A percentile compares a stretch with the other conserved stretches of the same genome.
Evolutionary conservation across 2,888 invertebrate genomes (phyloP).

Genomic region (Pinctada fucata): DNA sequence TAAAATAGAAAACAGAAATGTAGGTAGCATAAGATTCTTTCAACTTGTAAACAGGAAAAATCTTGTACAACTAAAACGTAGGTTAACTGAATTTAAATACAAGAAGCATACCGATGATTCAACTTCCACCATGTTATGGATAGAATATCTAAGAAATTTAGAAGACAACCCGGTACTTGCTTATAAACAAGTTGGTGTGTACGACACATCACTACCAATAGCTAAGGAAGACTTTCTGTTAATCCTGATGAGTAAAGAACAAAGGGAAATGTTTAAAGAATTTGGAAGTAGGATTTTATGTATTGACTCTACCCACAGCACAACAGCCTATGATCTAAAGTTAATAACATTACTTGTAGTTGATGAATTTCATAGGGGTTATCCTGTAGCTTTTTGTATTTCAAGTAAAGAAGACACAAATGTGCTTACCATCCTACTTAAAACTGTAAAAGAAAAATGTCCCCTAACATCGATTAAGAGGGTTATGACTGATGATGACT

Average conservation of each 20-base stretch:
- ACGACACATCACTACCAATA: conserved; percentile 3
- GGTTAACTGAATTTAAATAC: too few relatives aligned
- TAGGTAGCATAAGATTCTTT: conserved; percentile 1
- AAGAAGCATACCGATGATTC: too few relatives aligned
- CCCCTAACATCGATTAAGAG: conserved; percentile 2
- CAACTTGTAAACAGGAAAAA: conserved; percentile 11
- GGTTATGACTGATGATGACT: conserved; percentile 30
- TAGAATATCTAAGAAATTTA: too few relatives aligned
- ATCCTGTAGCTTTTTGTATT: conserved; percentile 29
- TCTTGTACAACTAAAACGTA: too few relatives aligned
- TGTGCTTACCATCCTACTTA: conserved; percentile 10
- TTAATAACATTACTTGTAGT: conserved; percentile 24
- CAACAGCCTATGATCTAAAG: conserved; percentile 23
- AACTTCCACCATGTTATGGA: too few relatives aligned
- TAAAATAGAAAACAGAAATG: neutral
- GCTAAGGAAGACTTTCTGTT: conserved; percentile 18
- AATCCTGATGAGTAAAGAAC: conserved; percentile 5
- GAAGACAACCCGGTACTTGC: too few relatives aligned
- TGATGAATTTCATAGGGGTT: conserved; percentile 25
- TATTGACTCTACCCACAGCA: conserved; percentile 28
- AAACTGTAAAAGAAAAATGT: conserved; percentile 9
- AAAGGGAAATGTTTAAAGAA: conserved; percentile 10
- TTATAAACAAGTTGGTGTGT: neutral
- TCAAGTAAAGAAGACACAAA: conserved; percentile 14
- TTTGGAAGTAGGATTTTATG: conserved; percentile 18